Evolutionary conservation across 2,888 invertebrate species (phyloP).

Genomic region (Stenotaenia linearis): DNA sequence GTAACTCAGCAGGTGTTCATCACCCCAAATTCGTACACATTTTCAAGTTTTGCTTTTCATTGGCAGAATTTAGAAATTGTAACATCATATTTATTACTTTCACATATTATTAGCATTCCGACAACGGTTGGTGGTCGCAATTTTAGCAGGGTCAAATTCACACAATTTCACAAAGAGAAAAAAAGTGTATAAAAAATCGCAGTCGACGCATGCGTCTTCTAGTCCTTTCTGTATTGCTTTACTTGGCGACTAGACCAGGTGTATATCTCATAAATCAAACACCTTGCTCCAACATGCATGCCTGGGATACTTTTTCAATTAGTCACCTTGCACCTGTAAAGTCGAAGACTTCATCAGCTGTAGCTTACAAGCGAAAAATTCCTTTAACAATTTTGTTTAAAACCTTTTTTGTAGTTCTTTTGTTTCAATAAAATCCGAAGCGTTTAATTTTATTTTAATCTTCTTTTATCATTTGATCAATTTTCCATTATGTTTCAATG

Average conservation of each 20-base stretch:
- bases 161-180: not conserved
- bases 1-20: not conserved
- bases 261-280: conserved; percentile 15
- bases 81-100: not conserved
- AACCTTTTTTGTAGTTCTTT: not conserved
- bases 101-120: not conserved
- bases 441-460: not conserved
- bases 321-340: conserved; percentile 15
- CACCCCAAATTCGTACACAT: not conserved
- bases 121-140: not conserved
- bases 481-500: conserved; percentile 12
- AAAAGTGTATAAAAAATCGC: not conserved
- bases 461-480: not conserved
- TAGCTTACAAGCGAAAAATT: not conserved
- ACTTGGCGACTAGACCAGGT: not conserved
- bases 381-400: not conserved
- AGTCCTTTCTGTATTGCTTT: not conserved
- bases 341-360: not conserved
- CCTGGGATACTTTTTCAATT: conserved; percentile 7
- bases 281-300: not conserved
- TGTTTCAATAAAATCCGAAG: not conserved
- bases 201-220: not conserved
- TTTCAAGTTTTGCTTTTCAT: not conserved
- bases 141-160: not conserved
- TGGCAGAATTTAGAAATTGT: not conserved